Evolutionary conservation across 2,797 vertebrate genomes (phyloP).

Genomic region (Lithobates sylvaticus): DNA sequence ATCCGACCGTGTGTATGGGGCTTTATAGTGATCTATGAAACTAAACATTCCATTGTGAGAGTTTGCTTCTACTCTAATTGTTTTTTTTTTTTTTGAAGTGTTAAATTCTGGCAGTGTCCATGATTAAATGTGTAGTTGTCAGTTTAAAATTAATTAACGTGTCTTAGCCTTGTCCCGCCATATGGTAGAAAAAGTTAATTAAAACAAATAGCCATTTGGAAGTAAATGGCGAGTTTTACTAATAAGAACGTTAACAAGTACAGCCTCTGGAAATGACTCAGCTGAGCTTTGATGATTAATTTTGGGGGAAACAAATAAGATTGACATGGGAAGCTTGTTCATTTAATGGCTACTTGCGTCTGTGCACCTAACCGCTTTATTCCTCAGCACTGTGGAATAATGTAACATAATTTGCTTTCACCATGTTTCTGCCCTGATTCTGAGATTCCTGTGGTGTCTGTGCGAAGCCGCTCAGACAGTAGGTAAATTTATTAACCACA

Average conservation of each 20-base stretch:
- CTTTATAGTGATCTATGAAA: no score
- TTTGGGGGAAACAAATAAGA: slow-evolving; percentile 10
- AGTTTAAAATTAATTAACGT: slow-evolving; percentile 6
- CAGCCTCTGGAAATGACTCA: slow-evolving; percentile 3
- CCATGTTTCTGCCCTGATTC: slow-evolving; percentile 11
- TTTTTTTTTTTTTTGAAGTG: no score
- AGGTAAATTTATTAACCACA: slow-evolving; percentile 21
- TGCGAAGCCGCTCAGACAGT: slow-evolving; percentile 21
- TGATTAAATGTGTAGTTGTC: not conserved
- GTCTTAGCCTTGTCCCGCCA: not conserved
- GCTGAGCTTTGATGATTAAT: slow-evolving; percentile 51
- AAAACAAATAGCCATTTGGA: slow-evolving; percentile 44
- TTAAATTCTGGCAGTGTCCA: not conserved
- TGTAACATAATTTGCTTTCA: slow-evolving; percentile 13
- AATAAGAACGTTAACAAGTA: slow-evolving; percentile 3
- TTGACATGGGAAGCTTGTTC: slow-evolving; percentile 56
- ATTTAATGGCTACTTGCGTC: slow-evolving; percentile 49
- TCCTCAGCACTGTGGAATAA: slow-evolving; percentile 39
- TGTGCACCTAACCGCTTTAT: slow-evolving; percentile 48
- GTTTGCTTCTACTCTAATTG: no score
- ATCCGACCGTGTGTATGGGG: no score
- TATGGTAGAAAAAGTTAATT: slow-evolving; percentile 23
- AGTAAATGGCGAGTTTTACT: slow-evolving; percentile 35
- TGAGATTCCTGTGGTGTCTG: slow-evolving; percentile 38
- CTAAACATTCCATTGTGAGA: no score